Evolutionary conservation across 2,888 invertebrate genomes (phyloP).

Genomic region (Rhogogaster chlorosoma): DNA sequence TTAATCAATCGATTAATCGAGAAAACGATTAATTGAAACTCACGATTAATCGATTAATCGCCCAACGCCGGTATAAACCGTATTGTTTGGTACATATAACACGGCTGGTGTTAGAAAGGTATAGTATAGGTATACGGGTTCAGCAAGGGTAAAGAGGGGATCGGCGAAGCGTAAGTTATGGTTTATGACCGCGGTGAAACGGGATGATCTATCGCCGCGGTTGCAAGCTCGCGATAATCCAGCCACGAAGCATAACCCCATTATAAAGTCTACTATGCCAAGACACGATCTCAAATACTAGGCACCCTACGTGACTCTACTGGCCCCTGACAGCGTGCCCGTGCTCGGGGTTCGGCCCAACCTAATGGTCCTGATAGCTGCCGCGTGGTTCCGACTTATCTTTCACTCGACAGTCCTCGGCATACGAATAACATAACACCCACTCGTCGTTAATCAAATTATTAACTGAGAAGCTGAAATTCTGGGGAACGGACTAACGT

Average conservation of each 20-base stretch:
- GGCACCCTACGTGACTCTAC: constrained; percentile 33
- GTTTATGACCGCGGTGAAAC: constrained; percentile 68
- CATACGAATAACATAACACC: neutral
- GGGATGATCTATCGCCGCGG: constrained; percentile 73
- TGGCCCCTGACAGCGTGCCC: constrained; percentile 5
- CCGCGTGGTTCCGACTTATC: constrained; percentile 37
- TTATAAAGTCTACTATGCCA: constrained; percentile 73
- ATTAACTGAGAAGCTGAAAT: neutral
- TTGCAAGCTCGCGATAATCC: constrained; percentile 71
- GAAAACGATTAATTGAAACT: no score
- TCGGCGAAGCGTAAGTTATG: constrained; percentile 73
- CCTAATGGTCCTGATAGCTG: constrained; percentile 46
- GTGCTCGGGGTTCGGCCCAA: neutral
- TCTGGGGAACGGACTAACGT: neutral
- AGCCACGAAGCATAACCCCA: constrained; percentile 67
- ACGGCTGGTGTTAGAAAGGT: neutral
- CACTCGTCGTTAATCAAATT: constrained; percentile 24
- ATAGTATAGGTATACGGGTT: constrained; percentile 39
- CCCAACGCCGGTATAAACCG: no score
- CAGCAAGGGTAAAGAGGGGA: constrained; percentile 49
- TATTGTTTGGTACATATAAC: neutral
- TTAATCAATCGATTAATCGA: no score
- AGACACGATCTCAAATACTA: constrained; percentile 73
- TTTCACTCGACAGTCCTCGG: constrained; percentile 39
- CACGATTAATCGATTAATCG: no score